phyloP scores from a whole-genome alignment of 2,888 invertebrate species.

The Lampropteryx suffumata region DNA sequence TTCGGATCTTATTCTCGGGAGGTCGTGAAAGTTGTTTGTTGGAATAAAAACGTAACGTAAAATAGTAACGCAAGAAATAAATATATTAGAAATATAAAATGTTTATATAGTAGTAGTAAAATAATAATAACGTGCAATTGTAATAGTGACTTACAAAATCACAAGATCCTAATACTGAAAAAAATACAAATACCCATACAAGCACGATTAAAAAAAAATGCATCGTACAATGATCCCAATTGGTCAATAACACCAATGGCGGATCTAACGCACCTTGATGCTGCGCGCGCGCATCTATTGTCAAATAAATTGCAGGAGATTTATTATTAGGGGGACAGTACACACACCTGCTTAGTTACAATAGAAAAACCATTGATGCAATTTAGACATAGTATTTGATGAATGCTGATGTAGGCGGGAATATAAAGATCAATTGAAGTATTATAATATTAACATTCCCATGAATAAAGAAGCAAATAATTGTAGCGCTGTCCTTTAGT shows the following conservation, averaged over 20 bases:
- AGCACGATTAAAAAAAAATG: slow-evolving; percentile 39
- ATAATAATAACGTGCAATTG: too few relatives aligned
- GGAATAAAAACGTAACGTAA: background rate
- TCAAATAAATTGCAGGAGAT: slow-evolving; percentile 50
- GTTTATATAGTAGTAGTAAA: too few relatives aligned
- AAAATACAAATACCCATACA: background rate
- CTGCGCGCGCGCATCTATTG: slow-evolving; percentile 50
- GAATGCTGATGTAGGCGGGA: slow-evolving; percentile 18
- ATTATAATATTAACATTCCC: slow-evolving; percentile 1
- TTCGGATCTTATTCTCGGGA: background rate
- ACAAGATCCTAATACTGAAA: too few relatives aligned
- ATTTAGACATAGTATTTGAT: slow-evolving; percentile 15
- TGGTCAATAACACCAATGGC: slow-evolving; percentile 37
- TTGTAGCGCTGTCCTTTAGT: too few relatives aligned
- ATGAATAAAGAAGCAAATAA: background rate
- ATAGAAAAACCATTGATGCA: slow-evolving; percentile 7
- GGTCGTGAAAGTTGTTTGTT: background rate
- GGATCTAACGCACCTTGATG: slow-evolving; percentile 43
- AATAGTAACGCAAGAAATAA: background rate
- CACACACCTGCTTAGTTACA: slow-evolving; percentile 45
- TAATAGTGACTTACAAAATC: too few relatives aligned
- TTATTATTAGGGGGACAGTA: slow-evolving; percentile 44
- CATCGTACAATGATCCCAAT: slow-evolving; percentile 43
- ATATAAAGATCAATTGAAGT: background rate
- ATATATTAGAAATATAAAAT: too few relatives aligned